Evolutionary conservation across 2,113 vertebrate genomes (phyloP).

Genomic region (Takifugu flavidus): DNA sequence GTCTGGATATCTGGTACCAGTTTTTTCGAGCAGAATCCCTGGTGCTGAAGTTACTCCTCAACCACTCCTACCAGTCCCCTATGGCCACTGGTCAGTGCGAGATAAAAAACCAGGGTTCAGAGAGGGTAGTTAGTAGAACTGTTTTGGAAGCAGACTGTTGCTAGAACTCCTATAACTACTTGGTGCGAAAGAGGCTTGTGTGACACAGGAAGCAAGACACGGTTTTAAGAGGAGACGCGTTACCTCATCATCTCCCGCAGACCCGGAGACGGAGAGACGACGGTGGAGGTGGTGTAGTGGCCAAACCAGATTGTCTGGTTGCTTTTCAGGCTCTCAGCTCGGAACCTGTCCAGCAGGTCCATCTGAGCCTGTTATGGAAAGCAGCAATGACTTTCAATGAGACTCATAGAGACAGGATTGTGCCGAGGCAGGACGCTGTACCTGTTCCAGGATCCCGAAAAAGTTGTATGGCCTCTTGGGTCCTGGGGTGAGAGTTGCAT

Average conservation of each 20-base stretch:
- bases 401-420: background rate
- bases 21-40: too few relatives aligned
- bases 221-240: slow-evolving; percentile 1
- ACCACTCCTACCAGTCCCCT: too few relatives aligned
- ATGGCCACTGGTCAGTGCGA: too few relatives aligned
- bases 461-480: slow-evolving; percentile 96
- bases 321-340: slow-evolving; percentile 77
- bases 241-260: slow-evolving; percentile 88
- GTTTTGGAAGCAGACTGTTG: too few relatives aligned
- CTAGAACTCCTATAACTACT: too few relatives aligned
- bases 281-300: slow-evolving; percentile 92
- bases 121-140: too few relatives aligned
- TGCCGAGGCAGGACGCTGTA: slow-evolving; percentile 49
- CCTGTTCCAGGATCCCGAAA: slow-evolving; percentile 90
- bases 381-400: too few relatives aligned
- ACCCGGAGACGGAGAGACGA: slow-evolving; percentile 87
- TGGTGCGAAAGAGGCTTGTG: too few relatives aligned
- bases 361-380: slow-evolving; percentile 78
- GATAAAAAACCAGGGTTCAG: too few relatives aligned
- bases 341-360: slow-evolving; percentile 80
- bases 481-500: slow-evolving; percentile 89
- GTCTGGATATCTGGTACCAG: too few relatives aligned
- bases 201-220: background rate
- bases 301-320: slow-evolving; percentile 98
- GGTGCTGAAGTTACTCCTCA: too few relatives aligned